These are phyloP conservation scores for Seriola rivoliana DNA, from an alignment of 2,113 vertebrate genomes.

Conservation along the genomic window DNA sequence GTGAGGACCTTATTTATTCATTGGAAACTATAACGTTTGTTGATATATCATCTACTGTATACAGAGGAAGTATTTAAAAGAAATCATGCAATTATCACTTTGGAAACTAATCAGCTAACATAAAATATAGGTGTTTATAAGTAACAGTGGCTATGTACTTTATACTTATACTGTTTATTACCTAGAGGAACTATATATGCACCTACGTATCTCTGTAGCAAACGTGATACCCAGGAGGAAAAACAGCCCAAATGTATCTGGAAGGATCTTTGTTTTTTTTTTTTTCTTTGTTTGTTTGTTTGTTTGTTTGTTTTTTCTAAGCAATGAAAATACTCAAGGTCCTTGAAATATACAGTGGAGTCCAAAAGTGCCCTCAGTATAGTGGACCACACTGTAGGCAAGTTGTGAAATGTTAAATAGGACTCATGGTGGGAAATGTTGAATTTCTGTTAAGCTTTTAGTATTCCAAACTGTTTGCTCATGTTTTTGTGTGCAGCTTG, in stretches of 20 bases:
- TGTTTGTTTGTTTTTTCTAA: too few relatives aligned
- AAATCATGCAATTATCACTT: constrained; percentile 7
- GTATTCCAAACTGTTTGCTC: constrained; percentile 6
- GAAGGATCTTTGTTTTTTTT: background rate
- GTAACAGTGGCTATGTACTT: background rate
- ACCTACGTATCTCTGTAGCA: background rate
- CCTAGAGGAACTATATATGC: background rate
- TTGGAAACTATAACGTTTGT: constrained; percentile 38
- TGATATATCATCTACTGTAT: constrained; percentile 21
- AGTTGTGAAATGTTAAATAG: constrained; percentile 8
- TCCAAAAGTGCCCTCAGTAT: too few relatives aligned
- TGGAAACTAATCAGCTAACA: constrained; percentile 4
- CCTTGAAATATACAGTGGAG: background rate
- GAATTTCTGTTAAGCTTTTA: background rate
- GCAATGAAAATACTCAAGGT: background rate
- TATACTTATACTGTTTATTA: background rate
- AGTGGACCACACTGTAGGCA: background rate
- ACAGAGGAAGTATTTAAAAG: background rate
- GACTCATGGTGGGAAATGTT: background rate
- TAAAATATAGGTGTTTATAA: background rate
- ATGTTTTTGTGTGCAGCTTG: constrained; percentile 4
- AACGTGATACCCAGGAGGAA: background rate
- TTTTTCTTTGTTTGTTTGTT: background rate
- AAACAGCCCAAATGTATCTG: background rate
- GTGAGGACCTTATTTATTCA: constrained; percentile 47